phyloP scores from a whole-genome alignment of 2,888 invertebrate species.

The Apocheima hispidaria region DNA sequence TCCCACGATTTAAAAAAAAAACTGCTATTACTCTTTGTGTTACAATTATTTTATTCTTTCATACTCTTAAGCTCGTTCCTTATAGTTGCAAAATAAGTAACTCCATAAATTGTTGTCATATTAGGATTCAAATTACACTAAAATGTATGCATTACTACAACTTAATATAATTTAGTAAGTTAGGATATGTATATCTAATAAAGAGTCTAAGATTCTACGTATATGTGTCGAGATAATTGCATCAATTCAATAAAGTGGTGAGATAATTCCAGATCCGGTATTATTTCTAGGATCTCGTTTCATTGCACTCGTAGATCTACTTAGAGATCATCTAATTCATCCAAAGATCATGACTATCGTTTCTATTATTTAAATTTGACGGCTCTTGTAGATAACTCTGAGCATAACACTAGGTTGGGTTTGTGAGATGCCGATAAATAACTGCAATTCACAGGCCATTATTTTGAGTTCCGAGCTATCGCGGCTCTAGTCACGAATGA shows the following conservation, averaged over 20 bases:
- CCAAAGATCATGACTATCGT: background rate
- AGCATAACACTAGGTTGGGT: background rate
- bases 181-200: too few species aligned
- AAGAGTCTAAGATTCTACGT: too few species aligned
- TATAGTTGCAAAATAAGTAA: too few species aligned
- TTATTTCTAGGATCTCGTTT: conserved; percentile 1
- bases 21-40: too few species aligned
- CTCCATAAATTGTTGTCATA: too few species aligned
- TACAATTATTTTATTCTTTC: too few species aligned
- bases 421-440: conserved; percentile 14
- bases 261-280: background rate
- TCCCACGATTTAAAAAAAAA: too few species aligned
- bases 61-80: too few species aligned
- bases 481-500: conserved; percentile 34
- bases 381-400: background rate
- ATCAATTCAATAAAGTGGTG: background rate
- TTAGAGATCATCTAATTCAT: background rate
- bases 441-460: conserved; percentile 6
- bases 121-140: too few species aligned
- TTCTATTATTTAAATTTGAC: background rate
- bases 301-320: background rate
- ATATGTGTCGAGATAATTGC: too few species aligned
- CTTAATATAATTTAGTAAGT: too few species aligned
- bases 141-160: too few species aligned
- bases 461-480: background rate